Evolutionary conservation across 2,888 invertebrate genomes (phyloP), one percentile per base, ranked within the genome.

Genomic region (Phyllotreta striolata): DNA sequence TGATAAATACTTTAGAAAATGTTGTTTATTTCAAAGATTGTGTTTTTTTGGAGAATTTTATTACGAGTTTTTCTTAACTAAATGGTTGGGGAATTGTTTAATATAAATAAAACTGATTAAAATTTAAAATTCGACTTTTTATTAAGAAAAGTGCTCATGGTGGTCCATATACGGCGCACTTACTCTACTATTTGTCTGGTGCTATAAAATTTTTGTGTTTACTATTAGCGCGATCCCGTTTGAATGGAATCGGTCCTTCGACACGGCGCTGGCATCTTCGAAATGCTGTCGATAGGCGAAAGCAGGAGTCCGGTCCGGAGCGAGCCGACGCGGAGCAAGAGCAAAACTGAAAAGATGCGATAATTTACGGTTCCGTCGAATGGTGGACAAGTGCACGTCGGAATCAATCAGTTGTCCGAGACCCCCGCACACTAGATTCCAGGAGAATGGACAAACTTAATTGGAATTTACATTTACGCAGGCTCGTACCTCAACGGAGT

Each of bases 401-500:
- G 79, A 80, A 81, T 80, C 81, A 80, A 80, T 81, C 81, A 81
- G 79, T 80, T 80, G 80, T 80, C 79, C 74, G 75, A 74, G 74
- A 77, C 78, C 78, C 77, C 77, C 75, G 76, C 77, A 71, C 71
- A 72, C 75, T 72, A 73, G 77, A 74, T 75, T 76, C 77, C 78
- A 71, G 71, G 66, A 74, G 72, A 73, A 74, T 72, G 77, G 78
- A 78, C 77, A 78, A 75, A 76, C 77, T 80, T 81, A 80, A 81
- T 80, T 81, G 79, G 79, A 78, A 80, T 80, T 80, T 79, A 79
- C 79, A 79, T 79, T 78, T 78, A 74, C 73, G 74, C 73, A 67
- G 74, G 74, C 73, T 77, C 78, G 77, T 79, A 76, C 76, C 73
- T 79, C 65, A 67, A 44, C 24, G 24, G 24, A 3, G 1, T 24